Percentiles rank a stretch among this genome's conserved stretches.
Evolutionary conservation across 2,797 vertebrate species (phyloP).

Genomic region (Orientallactaga sibirica): DNA sequence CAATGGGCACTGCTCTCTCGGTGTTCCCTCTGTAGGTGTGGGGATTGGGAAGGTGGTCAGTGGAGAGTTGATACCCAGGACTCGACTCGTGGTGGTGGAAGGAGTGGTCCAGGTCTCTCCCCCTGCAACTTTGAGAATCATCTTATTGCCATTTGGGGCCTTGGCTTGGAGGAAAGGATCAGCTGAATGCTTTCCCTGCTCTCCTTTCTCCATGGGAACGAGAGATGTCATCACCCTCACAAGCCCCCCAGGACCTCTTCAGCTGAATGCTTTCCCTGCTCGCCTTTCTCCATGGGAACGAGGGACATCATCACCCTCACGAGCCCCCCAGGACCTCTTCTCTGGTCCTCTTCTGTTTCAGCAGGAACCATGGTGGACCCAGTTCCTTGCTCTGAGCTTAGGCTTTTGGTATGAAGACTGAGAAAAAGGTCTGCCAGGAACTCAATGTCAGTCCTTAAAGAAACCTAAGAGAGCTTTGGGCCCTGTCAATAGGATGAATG

Average conservation of each 20-base stretch:
- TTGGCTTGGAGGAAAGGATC: not conserved
- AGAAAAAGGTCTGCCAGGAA: not conserved
- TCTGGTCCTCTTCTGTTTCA: rapidly evolving
- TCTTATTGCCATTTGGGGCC: not conserved
- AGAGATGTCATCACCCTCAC: not conserved
- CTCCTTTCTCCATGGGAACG: rapidly evolving
- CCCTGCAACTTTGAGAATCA: rapidly evolving
- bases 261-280: not conserved
- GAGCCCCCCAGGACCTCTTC: rapidly evolving
- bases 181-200: not conserved
- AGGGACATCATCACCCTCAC: rapidly evolving
- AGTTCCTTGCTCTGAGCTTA: not conserved
- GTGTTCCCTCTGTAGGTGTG: not conserved
- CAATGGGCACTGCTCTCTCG: not conserved
- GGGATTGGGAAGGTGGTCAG: not conserved
- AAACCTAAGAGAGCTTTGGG: not conserved
- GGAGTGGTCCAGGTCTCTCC: not conserved
- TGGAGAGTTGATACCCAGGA: not conserved
- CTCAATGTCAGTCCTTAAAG: rapidly evolving
- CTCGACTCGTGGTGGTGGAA: no score
- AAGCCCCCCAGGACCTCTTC: no score
- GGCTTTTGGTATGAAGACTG: rapidly evolving
- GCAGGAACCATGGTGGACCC: not conserved
- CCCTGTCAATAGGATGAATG: rapidly evolving
- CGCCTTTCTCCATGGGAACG: rapidly evolving